Evolutionary conservation across 2,888 invertebrate species (phyloP), one percentile per base, ranked within the genome.

Genomic region (Cryptocephalus moraei): DNA sequence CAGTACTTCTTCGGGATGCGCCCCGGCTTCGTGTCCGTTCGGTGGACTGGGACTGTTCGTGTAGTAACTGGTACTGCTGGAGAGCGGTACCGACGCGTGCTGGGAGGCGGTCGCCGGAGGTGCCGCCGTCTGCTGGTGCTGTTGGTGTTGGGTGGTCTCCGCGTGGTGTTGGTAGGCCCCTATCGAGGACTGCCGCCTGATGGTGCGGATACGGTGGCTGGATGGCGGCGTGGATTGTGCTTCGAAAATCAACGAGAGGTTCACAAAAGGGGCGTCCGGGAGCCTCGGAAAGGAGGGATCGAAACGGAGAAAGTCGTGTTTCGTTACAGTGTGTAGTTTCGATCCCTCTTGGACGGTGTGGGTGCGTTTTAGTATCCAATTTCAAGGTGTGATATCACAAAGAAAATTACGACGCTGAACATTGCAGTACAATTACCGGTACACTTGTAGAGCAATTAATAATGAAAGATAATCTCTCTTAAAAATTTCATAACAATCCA

Each of bases 41-140:
- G 79, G 79, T 34, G 80, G 79, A 60, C 77, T 76, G 45, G 79
- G 79, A 52, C 79, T 79, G 66, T 79, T 79, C 36, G 79, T 79
- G 62, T 79, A 79, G 67, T 79, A 79, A 56, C 78, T 79, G 45
- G 71, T 71, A 55, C 69, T 69, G 58, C 69, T 69, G 13, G 69
- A 70, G 43, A 71, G 63, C 9, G 68, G 68, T 49, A 66, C 64
- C 46, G 47, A 50, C 22, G 50, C 48, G 53, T 49, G 56, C 48
- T 47, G 51, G 22, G 54, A 47, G 14, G 49, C 39, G 31, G 54
- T 51, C 14, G 55, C 44, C 8, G 56, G 43, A 22, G 56, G 55
- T 39, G 55, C 44, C 41, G 52, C 39, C 32, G 54, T 32, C 12
- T 55, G 56, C 11, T 46, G 58, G 39, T 47, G 56, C 39, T 73